Base-by-base conservation (phyloP, 2,888 invertebrate genomes). In the Mythimna ferrago region DNA sequence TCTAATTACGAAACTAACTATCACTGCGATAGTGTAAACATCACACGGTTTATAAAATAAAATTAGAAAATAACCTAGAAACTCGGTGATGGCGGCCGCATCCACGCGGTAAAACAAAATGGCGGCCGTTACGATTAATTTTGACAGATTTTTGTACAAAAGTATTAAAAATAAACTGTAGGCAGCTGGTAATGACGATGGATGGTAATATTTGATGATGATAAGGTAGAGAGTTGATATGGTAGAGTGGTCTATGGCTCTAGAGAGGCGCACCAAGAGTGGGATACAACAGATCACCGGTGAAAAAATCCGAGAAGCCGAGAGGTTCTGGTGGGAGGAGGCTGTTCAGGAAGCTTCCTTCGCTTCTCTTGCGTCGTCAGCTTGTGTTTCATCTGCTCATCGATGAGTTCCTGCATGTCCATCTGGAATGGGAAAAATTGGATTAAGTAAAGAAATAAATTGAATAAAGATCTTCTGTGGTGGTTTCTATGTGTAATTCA, bases 391-490 rank as follows among this genome's bases (percentile, higher is more conserved):
- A 99, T 98, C 93, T 99, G 99, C 89, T 99, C 99, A 87, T 99
- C 98, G 76, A 99, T 97, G 60, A 99, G 96, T 89, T 98, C 98
- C 89, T 99, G 99, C 98, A 99, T 99, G 93, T 99, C 99, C 97
- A 99, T 98, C 98, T 99, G 96, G 9, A 96, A 95, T 51, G 11
- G 35, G 10, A 3, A 38, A 63, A n/a, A 10, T 9, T 10, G 51
- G 7, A 7, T 48, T 72, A 0, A 48, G 11, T 35, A 56, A 14
- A n/a, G 35, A 6, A 58, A 38, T n/a, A 16, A 35, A 0, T 9
- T 35, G 5, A 21, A 1, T 53, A n/a, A 44, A 44, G 11, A 14
- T 44, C 14, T 14, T 44, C 44, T 44, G 44, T 44, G 4, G 41
- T 44, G 44, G 1, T 1, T 44, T 44, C 11, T 5, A 11, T 44